Percentiles rank a stretch among this genome's conserved stretches.
These are phyloP conservation scores for Pteromalus puparum DNA, from an alignment of 1,140 invertebrate genomes.

Conservation along the genomic window DNA sequence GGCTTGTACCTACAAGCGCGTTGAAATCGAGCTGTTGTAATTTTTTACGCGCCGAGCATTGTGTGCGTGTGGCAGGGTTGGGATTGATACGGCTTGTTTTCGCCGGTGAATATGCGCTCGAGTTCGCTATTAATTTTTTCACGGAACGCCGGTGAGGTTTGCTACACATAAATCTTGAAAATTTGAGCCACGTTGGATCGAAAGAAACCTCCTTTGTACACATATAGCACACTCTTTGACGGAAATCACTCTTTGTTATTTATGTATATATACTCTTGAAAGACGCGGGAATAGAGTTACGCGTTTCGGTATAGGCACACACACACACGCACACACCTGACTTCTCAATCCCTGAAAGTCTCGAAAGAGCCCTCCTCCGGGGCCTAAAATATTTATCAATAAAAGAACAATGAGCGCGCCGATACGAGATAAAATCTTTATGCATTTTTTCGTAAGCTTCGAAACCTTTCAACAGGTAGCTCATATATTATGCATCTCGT, in stretches of 20 bases:
- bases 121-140: not conserved
- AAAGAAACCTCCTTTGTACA: too few relatives aligned
- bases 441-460: not conserved
- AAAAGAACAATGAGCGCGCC: too few relatives aligned
- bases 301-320: too few relatives aligned
- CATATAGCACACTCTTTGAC: too few relatives aligned
- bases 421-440: not conserved
- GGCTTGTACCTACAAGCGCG: not conserved
- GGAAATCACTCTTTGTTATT: too few relatives aligned
- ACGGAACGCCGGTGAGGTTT: too few relatives aligned
- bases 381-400: not conserved
- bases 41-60: conserved; percentile 2
- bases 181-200: too few relatives aligned
- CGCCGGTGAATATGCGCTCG: too few relatives aligned
- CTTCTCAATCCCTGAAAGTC: not conserved
- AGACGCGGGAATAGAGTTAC: too few relatives aligned
- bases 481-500: not conserved
- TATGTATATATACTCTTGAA: too few relatives aligned
- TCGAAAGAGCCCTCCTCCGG: not conserved
- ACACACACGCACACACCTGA: not conserved
- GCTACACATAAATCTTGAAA: too few relatives aligned
- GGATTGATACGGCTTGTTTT: conserved; percentile 12
- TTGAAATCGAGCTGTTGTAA: conserved; percentile 18
- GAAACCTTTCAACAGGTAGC: not conserved
- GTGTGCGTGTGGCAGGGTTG: not conserved